Evolutionary conservation across 2,888 invertebrate genomes (phyloP), one percentile per base, ranked within the genome.

Genomic region (Hirtodrosophila alboralis): DNA sequence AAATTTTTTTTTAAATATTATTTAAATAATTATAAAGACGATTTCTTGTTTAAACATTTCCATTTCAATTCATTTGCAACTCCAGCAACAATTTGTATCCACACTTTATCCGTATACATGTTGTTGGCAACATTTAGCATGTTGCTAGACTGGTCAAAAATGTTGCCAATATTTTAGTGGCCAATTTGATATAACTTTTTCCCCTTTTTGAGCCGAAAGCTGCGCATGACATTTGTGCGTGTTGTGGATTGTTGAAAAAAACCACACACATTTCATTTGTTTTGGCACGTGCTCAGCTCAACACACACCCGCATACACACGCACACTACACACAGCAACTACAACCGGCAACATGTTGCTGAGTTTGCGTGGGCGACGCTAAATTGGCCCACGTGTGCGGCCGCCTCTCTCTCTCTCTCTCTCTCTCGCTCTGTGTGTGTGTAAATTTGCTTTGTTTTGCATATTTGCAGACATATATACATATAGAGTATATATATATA

Each of bases 181-280:
- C n/a, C n/a, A n/a, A n/a, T n/a, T n/a, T n/a, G n/a, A n/a, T n/a
- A n/a, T n/a, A 27, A 10, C 6, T 9, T 27, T 21, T 71, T 67
- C 61, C 73, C 67, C 53, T 49, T 1, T 30, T n/a, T n/a, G n/a
- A n/a, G 34, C 1, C 31, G 34, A n/a, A n/a, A 27, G 31, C 53
- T 58, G 68, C 68, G 70, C 70, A 72, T 66, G 67, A 5, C 51
- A 44, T n/a, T n/a, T n/a, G n/a, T 26, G 16, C 14, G 58, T 64
- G 47, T 72, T 75, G 84, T 60, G 66, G 73, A 76, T 84, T 78
- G 84, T 84, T 71, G 84, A 71, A 62, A 49, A 38, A 23, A n/a
- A n/a, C n/a, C n/a, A n/a, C n/a, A n/a, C n/a, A n/a, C 31, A 38
- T 40, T 54, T 36, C 18, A 52, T 54, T 72, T 72, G 56, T 72